Evolutionary conservation across 2,888 invertebrate species (phyloP), one percentile per base, ranked within the genome.

Genomic region (Drosophila kokeensis): DNA sequence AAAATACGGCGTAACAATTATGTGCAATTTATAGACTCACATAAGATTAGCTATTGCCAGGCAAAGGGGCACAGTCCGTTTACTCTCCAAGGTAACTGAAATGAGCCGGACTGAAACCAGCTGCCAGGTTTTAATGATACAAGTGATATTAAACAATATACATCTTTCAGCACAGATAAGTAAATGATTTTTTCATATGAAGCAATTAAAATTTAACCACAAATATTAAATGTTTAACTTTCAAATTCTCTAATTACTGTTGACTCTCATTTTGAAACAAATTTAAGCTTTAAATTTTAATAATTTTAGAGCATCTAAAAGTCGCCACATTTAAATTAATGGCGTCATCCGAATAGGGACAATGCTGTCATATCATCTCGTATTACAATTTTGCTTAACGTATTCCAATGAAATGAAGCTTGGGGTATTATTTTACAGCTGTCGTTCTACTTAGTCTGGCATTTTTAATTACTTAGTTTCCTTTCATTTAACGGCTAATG

Each of bases 401-500:
- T 45, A 3, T 59, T 21, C 10, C 4, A 29, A 5, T 29, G 4
- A 7, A 29, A 42, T 18, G 40, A 18, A n/a, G 24, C 66, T 36
- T 13, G 34, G 29, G 34, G 52, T 76, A 65, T 76, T 57, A 66
- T 74, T 62, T 81, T 65, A 75, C 65, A 67, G 75, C 78, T 76
- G 76, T 64, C 80, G 72, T 59, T 65, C 73, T 1, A 68, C 45
- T 53, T 76, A 66, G 50, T 36, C 45, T 73, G 72, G 50, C 81
- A 73, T 61, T 76, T 81, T 76, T 78, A 82, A 85, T 78, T 81
- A 73, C 65, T 63, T 42, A 4, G 48, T 68, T 67, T 74, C 58
- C 75, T 58, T 69, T 24, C 4, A 53, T 79, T 57, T 40, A 40
- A 30, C 15, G 30, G 61, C 34, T 57, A 71, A 69, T 49, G 54